These are phyloP conservation scores for Micrasema longulum DNA, from an alignment of 1,140 invertebrate genomes.

Conservation along the genomic window DNA sequence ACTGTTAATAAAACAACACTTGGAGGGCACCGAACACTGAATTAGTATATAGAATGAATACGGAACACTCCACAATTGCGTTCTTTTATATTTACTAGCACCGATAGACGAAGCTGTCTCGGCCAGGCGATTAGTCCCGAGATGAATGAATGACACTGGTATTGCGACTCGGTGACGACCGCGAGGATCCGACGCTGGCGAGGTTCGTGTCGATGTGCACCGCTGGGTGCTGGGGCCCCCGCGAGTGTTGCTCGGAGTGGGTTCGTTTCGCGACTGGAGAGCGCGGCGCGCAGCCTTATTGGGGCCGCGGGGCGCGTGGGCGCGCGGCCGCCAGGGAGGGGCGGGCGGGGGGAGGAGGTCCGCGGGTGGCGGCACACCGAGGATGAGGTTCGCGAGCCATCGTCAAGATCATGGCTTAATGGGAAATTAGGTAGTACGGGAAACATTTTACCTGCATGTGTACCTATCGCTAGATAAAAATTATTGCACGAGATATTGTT, in stretches of 20 bases:
- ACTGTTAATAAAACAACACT: slow-evolving; percentile 21
- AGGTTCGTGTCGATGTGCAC: background rate
- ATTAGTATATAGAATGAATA: background rate
- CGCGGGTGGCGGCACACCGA: slow-evolving; percentile 16
- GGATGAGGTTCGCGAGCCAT: background rate
- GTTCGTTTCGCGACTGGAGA: slow-evolving; percentile 43
- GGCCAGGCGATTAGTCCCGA: too few relatives aligned
- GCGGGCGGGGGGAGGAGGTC: slow-evolving; percentile 14
- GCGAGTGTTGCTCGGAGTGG: slow-evolving; percentile 35
- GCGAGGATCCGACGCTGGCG: background rate
- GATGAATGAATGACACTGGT: background rate
- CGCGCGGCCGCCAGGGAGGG: slow-evolving; percentile 3
- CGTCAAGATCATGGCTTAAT: background rate
- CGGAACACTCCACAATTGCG: slow-evolving; percentile 1
- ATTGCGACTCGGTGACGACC: background rate
- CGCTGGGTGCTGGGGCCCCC: background rate
- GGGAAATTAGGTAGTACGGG: too few relatives aligned
- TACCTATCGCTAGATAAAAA: too few relatives aligned
- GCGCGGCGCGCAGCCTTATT: slow-evolving; percentile 14
- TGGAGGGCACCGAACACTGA: slow-evolving; percentile 22
- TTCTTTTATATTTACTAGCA: background rate
- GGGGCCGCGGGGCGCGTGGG: slow-evolving; percentile 27
- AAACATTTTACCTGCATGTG: too few relatives aligned
- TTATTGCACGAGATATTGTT: too few relatives aligned
- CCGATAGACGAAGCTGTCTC: too few relatives aligned